Base-by-base conservation (phyloP, 2,888 invertebrate genomes). In the Scaptomyza tumidula region DNA sequence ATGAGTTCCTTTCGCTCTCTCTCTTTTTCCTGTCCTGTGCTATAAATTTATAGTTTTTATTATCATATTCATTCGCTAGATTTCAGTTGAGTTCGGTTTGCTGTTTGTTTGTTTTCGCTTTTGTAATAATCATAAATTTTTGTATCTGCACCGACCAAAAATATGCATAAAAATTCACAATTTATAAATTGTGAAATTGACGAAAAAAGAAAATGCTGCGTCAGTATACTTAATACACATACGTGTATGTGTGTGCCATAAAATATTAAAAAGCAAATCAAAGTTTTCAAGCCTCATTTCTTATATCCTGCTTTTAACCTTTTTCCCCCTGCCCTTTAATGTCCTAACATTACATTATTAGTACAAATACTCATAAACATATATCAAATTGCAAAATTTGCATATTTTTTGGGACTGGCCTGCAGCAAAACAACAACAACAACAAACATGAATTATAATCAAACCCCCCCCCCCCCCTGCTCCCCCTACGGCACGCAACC, bases 11-110 rank as follows among this genome's bases (percentile, higher is more conserved):
- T 57, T 35, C 13, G 31, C 31, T 43, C n/a, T 19, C 27, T n/a
- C 29, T 10, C 37, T 39, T 6, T 24, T 10, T 9, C 10, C 41
- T 11, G 43, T 41, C 41, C 37, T 43, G 56, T 24, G 69, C 48
- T 69, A 83, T 75, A 76, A 68, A 71, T 80, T 81, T 80, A 64
- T 67, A 71, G 78, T 80, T 81, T 83, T 83, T 81, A 81, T 81
- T 81, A 71, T 83, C 84, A 81, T 83, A 81, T 75, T 80, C 78
- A 14, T 71, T 57, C 52, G 45, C 31, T 14, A 53, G 46, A 58
- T 43, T 67, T 63, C 44, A 45, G 43, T 53, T 43, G 19, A 44
- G 13, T 19, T 1, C 19, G 19, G 11, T 46, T 43, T 19, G 14
- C 19, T 53, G 35, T 24, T 46, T 55, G 35, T 59, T 58, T 59